phyloP scores from a whole-genome alignment of 1,140 invertebrate species.

The Delia radicum region DNA sequence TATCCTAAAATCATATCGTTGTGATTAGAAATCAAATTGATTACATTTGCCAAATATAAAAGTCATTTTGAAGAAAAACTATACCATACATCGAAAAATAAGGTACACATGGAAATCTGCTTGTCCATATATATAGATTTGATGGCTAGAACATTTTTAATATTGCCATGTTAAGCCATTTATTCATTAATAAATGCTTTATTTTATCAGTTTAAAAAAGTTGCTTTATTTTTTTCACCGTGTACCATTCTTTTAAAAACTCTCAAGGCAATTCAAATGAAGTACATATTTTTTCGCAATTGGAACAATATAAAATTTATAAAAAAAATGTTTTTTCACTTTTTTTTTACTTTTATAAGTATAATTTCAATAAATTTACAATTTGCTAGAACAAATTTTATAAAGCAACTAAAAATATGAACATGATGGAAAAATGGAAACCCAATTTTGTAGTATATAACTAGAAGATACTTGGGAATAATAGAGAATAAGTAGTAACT shows the following conservation, averaged over 20 bases:
- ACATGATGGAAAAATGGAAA: not conserved
- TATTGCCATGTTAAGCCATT: too few relatives aligned
- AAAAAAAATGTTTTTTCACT: not conserved
- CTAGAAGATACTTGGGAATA: not conserved
- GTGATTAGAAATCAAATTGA: too few relatives aligned
- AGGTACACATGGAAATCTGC: too few relatives aligned
- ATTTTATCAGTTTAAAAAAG: too few relatives aligned
- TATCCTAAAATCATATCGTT: too few relatives aligned
- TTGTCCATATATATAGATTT: too few relatives aligned
- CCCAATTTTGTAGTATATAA: not conserved
- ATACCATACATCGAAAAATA: too few relatives aligned
- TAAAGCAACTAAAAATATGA: not conserved
- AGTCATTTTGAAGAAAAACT: too few relatives aligned
- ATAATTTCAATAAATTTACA: slow-evolving; percentile 2
- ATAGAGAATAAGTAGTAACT: too few relatives aligned
- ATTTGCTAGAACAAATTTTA: not conserved
- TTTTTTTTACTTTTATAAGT: not conserved
- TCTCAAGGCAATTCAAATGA: not conserved
- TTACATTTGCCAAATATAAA: too few relatives aligned
- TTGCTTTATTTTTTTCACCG: not conserved
- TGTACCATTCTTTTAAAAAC: not conserved
- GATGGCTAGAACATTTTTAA: too few relatives aligned
- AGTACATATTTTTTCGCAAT: not conserved
- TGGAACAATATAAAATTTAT: not conserved
- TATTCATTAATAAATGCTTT: too few relatives aligned